Evolutionary conservation across 2,888 invertebrate species (phyloP).

Genomic region (Pristionchus arcanus): DNA sequence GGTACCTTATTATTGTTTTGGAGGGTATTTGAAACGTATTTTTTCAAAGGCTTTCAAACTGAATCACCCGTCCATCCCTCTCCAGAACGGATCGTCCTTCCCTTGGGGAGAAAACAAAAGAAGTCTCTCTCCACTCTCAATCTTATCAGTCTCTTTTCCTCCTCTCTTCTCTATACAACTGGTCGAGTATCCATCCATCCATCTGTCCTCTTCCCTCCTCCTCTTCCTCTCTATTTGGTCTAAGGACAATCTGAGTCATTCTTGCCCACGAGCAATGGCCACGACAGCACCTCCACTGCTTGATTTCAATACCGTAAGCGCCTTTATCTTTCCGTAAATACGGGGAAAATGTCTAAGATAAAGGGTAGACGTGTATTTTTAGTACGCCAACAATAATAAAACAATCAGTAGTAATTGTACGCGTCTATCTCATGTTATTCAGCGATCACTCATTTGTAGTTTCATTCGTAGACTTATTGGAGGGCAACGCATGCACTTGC

Average conservation of each 20-base stretch:
- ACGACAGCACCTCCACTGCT: neutral
- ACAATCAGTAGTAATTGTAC: too few species aligned
- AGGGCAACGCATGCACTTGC: neutral
- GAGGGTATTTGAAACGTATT: neutral
- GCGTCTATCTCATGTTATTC: too few species aligned
- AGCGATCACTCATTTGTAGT: too few species aligned
- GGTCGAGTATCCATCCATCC: slow-evolving; percentile 11
- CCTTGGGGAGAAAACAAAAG: neutral
- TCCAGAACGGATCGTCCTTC: neutral
- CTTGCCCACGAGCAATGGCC: slow-evolving; percentile 5
- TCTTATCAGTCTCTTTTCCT: slow-evolving; percentile 38
- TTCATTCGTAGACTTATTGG: neutral
- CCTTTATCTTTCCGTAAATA: neutral
- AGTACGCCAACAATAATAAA: too few species aligned
- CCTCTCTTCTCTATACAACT: slow-evolving; percentile 16
- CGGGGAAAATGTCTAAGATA: neutral
- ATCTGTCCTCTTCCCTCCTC: neutral
- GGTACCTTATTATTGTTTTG: too few species aligned
- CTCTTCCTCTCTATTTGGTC: slow-evolving; percentile 35
- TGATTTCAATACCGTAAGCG: slow-evolving; percentile 20
- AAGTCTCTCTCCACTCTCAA: too few species aligned
- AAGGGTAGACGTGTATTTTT: too few species aligned
- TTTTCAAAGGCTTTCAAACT: neutral
- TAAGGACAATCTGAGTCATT: slow-evolving; percentile 37
- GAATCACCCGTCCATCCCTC: neutral